Base-by-base conservation (phyloP, 2,797 vertebrate genomes). In the Microctenopoma stevenorrisi region DNA sequence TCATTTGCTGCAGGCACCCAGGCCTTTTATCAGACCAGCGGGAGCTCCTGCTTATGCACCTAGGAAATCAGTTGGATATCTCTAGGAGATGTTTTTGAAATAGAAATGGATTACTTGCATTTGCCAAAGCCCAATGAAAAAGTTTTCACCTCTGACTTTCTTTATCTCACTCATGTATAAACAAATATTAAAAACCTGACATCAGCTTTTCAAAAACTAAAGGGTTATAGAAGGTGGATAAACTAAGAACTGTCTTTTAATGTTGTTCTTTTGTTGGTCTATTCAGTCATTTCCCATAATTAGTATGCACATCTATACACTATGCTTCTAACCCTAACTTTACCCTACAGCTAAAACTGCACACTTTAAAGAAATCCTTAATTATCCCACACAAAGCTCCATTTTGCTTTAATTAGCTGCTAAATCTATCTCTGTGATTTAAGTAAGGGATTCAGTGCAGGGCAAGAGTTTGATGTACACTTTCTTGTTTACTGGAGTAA, bases 401-500 rank as follows among this genome's bases (percentile, higher is more conserved):
- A 69, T 83, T 92, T 90, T 89, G 78, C 76, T 80, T 70, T 84
- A 89, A 89, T 91, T 90, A 91, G 79, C 76, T 79, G 37, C 76
- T 82, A 83, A 84, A 84, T 81, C 87, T 82, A 51, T 86, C 66
- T 59, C 18, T 76, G 42, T 79, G 80, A 81, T 86, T 90, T 87
- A 86, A 88, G 85, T 43, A 69, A 62, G 74, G 76, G 85, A 87
- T 85, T 83, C 69, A 84, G 68, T 78, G 38, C 72, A 64, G 77
- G 81, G 48, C 68, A 82, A 85, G 30, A 43, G 53, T 72, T 88
- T 88, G 74, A 89, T 87, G 82, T 86, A 43, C 50, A 80, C 79
- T 81, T 79, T 63, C 78, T 86, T 88, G 84, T 91, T 89, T 88
- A 90, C 86, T 69, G 82, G 82, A 88, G 85, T 90, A 92, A 90